These are phyloP conservation scores for Hemitrygon akajei DNA, from an alignment of 2,797 vertebrate genomes.

Conservation along the genomic window DNA sequence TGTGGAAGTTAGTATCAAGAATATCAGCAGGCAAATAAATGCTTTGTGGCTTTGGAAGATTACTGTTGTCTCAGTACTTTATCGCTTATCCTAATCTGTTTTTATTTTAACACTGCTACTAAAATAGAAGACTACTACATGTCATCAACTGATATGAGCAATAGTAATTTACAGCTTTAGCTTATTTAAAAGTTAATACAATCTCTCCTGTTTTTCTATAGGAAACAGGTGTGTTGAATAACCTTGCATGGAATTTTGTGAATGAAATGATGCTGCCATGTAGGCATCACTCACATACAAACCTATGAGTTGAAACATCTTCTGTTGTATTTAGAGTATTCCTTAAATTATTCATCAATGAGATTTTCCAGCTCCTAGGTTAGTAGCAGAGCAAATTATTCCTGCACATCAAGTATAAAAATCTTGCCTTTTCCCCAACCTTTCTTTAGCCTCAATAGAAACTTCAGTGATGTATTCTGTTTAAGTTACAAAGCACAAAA, in stretches of 20 bases:
- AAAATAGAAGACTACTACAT: background rate
- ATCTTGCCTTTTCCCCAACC: too few relatives aligned
- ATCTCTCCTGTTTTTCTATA: background rate
- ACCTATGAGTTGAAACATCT: background rate
- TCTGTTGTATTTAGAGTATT: background rate
- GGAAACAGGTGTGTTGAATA: background rate
- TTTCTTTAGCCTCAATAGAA: too few relatives aligned
- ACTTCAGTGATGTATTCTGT: too few relatives aligned
- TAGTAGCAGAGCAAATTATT: too few relatives aligned
- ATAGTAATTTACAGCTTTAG: background rate
- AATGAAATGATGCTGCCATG: background rate
- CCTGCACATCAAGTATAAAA: too few relatives aligned
- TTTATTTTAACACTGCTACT: background rate
- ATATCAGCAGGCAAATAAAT: background rate
- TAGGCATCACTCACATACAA: background rate
- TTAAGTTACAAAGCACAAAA: too few relatives aligned
- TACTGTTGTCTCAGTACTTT: background rate
- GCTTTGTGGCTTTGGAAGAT: background rate
- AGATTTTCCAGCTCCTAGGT: too few relatives aligned
- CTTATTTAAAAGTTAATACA: background rate
- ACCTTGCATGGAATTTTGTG: background rate
- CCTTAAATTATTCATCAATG: too few relatives aligned
- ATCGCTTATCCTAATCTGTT: background rate
- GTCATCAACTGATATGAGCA: background rate
- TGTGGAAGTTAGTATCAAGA: background rate